Percentiles rank a stretch among this genome's conserved stretches.
phyloP scores from a whole-genome alignment of 2,113 vertebrate species.

The Prochilodus magdalenae region DNA sequence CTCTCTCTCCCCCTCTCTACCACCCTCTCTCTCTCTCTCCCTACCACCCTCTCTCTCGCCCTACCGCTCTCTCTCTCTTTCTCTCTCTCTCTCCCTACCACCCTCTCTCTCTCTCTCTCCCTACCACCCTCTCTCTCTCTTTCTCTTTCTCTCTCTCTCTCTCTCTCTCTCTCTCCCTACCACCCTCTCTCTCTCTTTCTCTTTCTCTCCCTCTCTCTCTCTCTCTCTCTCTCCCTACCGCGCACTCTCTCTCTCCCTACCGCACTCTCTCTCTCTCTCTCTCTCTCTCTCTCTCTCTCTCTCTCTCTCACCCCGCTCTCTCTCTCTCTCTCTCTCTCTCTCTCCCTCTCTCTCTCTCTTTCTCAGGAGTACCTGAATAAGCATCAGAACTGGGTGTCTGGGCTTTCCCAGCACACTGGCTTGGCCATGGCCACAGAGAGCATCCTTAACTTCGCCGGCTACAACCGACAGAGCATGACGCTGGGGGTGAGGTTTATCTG shows the following conservation, averaged over 20 bases:
- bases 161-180: conserved; percentile 11
- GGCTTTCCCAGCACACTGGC: conserved; percentile 94
- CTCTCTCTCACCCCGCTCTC: neutral
- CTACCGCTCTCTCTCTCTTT: neutral
- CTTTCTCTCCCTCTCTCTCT: conserved; percentile 3
- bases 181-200: neutral
- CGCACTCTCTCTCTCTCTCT: conserved; percentile 1
- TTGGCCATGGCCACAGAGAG: conserved; percentile 97
- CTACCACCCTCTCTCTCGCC: no score
- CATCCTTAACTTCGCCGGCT: conserved; percentile 92
- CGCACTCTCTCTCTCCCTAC: no score
- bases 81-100: conserved; percentile 12
- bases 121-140: neutral
- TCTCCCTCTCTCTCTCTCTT: neutral
- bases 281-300: neutral
- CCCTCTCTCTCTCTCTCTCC: conserved; percentile 10
- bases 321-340: neutral
- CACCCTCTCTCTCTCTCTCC: neutral
- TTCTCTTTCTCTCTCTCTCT: neutral
- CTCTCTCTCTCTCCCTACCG: neutral
- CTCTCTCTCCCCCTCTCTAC: no score
- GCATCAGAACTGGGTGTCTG: conserved; percentile 95
- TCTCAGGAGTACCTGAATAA: conserved; percentile 94
- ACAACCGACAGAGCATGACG: conserved; percentile 93
- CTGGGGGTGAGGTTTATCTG: conserved; percentile 82